Evolutionary conservation across 2,113 vertebrate species (phyloP).

Genomic region (Takifugu bimaculatus): DNA sequence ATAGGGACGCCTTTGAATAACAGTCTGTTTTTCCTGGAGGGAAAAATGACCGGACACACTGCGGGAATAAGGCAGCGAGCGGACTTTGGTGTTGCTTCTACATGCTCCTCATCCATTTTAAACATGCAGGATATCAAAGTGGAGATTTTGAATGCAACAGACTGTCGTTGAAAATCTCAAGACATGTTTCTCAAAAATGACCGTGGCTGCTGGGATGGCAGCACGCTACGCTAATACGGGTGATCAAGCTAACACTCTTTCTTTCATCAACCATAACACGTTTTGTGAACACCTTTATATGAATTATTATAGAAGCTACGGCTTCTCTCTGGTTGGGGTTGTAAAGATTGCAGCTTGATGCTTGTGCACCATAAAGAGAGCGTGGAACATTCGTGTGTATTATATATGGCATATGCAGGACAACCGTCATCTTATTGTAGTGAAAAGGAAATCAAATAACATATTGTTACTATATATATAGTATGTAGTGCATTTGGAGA

Average conservation of each 20-base stretch:
- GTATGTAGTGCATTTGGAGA: not conserved
- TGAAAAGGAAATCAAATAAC: not conserved
- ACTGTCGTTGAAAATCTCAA: slow-evolving; percentile 30
- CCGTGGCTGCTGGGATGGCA: slow-evolving; percentile 44
- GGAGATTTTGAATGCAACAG: slow-evolving; percentile 15
- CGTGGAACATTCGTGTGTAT: slow-evolving; percentile 36
- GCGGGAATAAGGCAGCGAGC: slow-evolving; percentile 33
- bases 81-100: slow-evolving; percentile 27
- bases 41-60: slow-evolving; percentile 21
- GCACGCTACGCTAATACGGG: slow-evolving; percentile 50
- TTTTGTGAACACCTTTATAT: slow-evolving; percentile 47
- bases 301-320: slow-evolving; percentile 51
- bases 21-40: slow-evolving; percentile 20
- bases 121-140: slow-evolving; percentile 30
- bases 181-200: slow-evolving; percentile 34
- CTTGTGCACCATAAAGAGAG: slow-evolving; percentile 30
- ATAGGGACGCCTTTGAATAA: slow-evolving; percentile 44
- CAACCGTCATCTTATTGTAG: slow-evolving; percentile 21
- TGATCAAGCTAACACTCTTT: slow-evolving; percentile 60
- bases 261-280: slow-evolving; percentile 42
- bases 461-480: slow-evolving; percentile 1
- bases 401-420: slow-evolving; percentile 7
- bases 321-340: slow-evolving; percentile 46
- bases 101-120: slow-evolving; percentile 49
- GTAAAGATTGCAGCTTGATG: slow-evolving; percentile 46